Evolutionary conservation across 2,888 invertebrate species (phyloP).

Genomic region (Plagodis dolabraria): DNA sequence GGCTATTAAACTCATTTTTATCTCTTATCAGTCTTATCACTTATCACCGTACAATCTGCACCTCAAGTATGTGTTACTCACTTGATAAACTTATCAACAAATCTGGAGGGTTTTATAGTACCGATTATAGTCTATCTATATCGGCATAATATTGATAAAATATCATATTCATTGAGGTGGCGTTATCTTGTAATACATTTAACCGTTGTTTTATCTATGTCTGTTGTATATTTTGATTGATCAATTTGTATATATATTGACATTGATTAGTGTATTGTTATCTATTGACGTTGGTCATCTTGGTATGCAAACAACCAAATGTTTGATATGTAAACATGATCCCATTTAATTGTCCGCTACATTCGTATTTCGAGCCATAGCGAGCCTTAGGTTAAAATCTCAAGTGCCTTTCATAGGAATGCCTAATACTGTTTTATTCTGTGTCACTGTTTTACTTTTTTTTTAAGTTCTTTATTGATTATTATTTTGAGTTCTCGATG

Average conservation of each 20-base stretch:
- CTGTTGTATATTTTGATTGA: constrained; percentile 55
- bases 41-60: constrained; percentile 70
- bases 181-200: constrained; percentile 59
- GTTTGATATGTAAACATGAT: constrained; percentile 60
- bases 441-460: too few species aligned
- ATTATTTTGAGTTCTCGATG: too few species aligned
- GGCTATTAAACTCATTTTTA: constrained; percentile 75
- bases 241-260: constrained; percentile 65
- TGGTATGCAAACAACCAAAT: constrained; percentile 63
- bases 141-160: constrained; percentile 52
- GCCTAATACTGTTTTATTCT: too few species aligned
- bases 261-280: constrained; percentile 65
- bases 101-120: constrained; percentile 63
- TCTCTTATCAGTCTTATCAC: constrained; percentile 77
- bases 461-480: too few species aligned
- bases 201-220: constrained; percentile 24
- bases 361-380: constrained; percentile 27
- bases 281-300: constrained; percentile 55
- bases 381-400: not conserved
- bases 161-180: constrained; percentile 59
- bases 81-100: constrained; percentile 73
- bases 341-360: constrained; percentile 41
- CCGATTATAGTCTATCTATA: constrained; percentile 43
- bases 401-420: too few species aligned
- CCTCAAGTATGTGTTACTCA: constrained; percentile 58